phyloP scores from a whole-genome alignment of 2,888 invertebrate species.

The Cryptophagus acutangulus region DNA sequence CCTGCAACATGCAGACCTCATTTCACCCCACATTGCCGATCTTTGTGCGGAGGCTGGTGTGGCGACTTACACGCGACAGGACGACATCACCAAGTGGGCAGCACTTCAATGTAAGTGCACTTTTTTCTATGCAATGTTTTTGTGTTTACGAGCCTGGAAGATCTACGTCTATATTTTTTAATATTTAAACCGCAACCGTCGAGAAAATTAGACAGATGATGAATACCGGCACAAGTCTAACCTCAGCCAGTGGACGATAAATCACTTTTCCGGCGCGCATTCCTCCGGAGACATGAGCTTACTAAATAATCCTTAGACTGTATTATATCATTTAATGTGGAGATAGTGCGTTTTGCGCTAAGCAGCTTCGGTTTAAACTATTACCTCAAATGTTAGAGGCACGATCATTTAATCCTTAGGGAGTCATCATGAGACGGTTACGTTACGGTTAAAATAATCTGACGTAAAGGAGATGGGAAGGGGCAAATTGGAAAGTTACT shows the following conservation, averaged over 20 bases:
- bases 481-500: too few relatives aligned
- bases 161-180: too few relatives aligned
- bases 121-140: too few relatives aligned
- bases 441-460: too few relatives aligned
- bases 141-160: too few relatives aligned
- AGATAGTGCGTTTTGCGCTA: too few relatives aligned
- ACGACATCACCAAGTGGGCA: constrained; percentile 76
- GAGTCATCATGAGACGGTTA: too few relatives aligned
- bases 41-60: constrained; percentile 75
- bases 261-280: constrained; percentile 2
- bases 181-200: too few relatives aligned
- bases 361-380: too few relatives aligned
- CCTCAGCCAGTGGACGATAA: constrained; percentile 1
- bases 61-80: constrained; percentile 70
- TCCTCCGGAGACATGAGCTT: constrained; percentile 3
- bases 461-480: too few relatives aligned
- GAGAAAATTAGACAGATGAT: not conserved
- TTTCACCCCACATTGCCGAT: constrained; percentile 68
- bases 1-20: constrained; percentile 60
- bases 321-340: constrained; percentile 23
- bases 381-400: too few relatives aligned
- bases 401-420: too few relatives aligned
- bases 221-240: not conserved
- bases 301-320: constrained; percentile 26
- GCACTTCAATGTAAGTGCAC: constrained; percentile 61